Percentiles rank a stretch among this genome's conserved stretches.
Conservation (phyloP, 2,888 invertebrate genomes). For the Tetanocera ferruginea region DNA sequence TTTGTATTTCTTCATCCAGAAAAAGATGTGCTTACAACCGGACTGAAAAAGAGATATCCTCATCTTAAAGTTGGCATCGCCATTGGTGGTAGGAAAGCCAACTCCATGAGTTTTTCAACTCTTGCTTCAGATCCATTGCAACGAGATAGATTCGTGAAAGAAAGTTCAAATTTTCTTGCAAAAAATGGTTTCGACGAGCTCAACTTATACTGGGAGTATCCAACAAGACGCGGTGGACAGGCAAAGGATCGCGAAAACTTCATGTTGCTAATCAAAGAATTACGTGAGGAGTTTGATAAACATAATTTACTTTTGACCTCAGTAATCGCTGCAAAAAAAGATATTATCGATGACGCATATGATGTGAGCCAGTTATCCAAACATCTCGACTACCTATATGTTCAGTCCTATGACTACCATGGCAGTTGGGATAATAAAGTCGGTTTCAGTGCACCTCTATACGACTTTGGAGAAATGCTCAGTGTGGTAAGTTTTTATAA, state of each 20-base stretch:
- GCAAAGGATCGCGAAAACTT: constrained; percentile 84
- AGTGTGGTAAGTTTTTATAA: constrained; percentile 76
- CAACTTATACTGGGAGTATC: constrained; percentile 85
- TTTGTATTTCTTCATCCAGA: too few relatives aligned
- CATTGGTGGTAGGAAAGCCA: constrained; percentile 94
- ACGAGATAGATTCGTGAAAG: constrained; percentile 78
- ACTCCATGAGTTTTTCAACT: constrained; percentile 73
- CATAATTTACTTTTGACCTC: constrained; percentile 82
- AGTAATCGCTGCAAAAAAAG: constrained; percentile 83
- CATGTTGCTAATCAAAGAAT: constrained; percentile 81
- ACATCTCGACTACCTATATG: constrained; percentile 80
- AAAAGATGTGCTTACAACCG: constrained; percentile 78
- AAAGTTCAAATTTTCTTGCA: constrained; percentile 77
- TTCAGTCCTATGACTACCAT: constrained; percentile 93
- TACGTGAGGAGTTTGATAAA: constrained; percentile 79
- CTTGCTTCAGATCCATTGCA: constrained; percentile 77
- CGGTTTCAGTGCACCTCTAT: constrained; percentile 85
- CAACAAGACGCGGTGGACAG: constrained; percentile 81
- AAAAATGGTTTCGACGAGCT: constrained; percentile 69
- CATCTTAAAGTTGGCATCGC: constrained; percentile 81
- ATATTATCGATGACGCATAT: constrained; percentile 83
- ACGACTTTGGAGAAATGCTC: constrained; percentile 69
- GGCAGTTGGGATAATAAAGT: constrained; percentile 85
- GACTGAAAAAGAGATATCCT: constrained; percentile 77
- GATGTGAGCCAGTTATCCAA: constrained; percentile 79